Evolutionary conservation across 2,113 vertebrate species (phyloP).

Genomic region (Ailuropoda melanoleuca): DNA sequence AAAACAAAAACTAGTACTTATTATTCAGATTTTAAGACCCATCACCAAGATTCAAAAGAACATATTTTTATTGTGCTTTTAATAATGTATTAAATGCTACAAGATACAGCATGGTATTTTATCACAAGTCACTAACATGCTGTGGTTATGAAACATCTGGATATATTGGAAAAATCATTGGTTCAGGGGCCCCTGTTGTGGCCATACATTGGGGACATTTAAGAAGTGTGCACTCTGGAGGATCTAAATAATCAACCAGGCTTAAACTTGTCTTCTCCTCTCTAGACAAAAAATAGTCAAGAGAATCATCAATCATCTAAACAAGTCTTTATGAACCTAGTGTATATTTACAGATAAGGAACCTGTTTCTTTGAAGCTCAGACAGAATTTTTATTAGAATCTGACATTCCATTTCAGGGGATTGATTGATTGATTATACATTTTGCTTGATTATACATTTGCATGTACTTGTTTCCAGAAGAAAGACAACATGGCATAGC

Average conservation of each 20-base stretch:
- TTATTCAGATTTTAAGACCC: constrained; percentile 21
- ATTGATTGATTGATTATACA: not conserved
- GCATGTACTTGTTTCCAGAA: not conserved
- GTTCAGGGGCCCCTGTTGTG: not conserved
- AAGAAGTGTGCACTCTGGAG: not conserved
- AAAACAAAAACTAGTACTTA: not conserved
- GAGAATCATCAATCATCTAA: not conserved
- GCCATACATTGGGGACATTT: not conserved
- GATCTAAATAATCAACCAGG: not conserved
- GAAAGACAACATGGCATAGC: not conserved
- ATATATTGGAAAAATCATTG: not conserved
- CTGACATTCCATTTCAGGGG: not conserved
- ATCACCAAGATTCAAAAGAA: not conserved
- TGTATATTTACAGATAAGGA: not conserved
- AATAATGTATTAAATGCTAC: not conserved
- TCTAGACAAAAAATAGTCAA: not conserved
- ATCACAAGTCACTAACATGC: not conserved
- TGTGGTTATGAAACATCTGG: not conserved
- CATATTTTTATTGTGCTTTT: not conserved
- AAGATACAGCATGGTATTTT: not conserved
- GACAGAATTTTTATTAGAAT: constrained; percentile 1
- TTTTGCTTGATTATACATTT: not conserved
- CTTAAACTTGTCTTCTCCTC: not conserved
- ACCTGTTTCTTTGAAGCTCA: not conserved
- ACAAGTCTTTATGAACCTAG: not conserved